Percentiles rank a stretch among this genome's conserved stretches.
Evolutionary conservation across 2,113 vertebrate genomes (phyloP).

Genomic region (Cyprinodon brontotheroides): DNA sequence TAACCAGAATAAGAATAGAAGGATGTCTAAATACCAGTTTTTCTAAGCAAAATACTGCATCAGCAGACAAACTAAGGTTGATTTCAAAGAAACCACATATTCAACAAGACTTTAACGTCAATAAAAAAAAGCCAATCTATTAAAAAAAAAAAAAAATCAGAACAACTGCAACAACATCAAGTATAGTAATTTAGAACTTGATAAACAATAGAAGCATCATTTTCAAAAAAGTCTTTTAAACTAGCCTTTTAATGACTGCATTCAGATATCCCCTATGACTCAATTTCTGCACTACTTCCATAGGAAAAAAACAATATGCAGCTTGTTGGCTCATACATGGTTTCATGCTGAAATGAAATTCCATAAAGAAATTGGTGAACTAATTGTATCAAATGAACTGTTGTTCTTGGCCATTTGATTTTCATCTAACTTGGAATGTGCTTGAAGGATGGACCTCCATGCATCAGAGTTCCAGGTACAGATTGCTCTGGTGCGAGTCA

Average conservation of each 20-base stretch:
- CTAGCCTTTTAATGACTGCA: too few relatives aligned
- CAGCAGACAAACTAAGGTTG: not conserved
- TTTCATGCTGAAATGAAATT: slow-evolving; percentile 64
- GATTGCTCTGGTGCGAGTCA: too few relatives aligned
- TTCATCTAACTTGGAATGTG: too few relatives aligned
- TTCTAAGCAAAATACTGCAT: not conserved
- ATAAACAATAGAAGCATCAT: not conserved
- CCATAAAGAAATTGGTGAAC: slow-evolving; percentile 21
- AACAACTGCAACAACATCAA: too few relatives aligned
- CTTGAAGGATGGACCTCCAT: too few relatives aligned
- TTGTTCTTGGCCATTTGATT: too few relatives aligned
- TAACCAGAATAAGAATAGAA: too few relatives aligned
- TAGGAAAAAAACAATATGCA: slow-evolving; percentile 44
- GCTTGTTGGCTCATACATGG: slow-evolving; percentile 47
- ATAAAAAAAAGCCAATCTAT: not conserved
- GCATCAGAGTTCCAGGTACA: too few relatives aligned
- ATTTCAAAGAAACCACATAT: not conserved
- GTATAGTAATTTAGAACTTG: not conserved
- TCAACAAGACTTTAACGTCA: not conserved
- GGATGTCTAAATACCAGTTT: too few relatives aligned
- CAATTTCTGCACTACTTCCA: not conserved
- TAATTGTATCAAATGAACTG: too few relatives aligned
- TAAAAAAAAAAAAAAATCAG: too few relatives aligned
- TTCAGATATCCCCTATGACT: not conserved
- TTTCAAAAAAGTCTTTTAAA: too few relatives aligned